phyloP scores from a whole-genome alignment of 2,888 invertebrate genomes.

The Dendrolimus pini region DNA sequence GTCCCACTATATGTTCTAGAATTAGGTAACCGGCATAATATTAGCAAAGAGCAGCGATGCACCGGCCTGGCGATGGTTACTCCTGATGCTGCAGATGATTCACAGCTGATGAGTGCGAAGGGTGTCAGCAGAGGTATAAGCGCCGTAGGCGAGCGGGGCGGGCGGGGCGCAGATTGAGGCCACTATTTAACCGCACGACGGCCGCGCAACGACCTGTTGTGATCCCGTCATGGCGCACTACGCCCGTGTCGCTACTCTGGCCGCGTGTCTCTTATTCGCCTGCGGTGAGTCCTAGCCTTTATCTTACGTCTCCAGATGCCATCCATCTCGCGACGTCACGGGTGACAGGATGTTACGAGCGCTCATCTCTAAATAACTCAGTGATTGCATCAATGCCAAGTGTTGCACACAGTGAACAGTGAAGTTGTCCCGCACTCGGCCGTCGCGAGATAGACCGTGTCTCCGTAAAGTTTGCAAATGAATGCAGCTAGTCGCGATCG shows the following conservation, averaged over 20 bases:
- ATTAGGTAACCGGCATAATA: background rate
- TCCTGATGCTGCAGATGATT: constrained; percentile 50
- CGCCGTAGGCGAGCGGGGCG: constrained; percentile 72
- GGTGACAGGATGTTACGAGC: constrained; percentile 48
- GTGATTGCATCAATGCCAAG: constrained; percentile 54
- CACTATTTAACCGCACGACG: constrained; percentile 73
- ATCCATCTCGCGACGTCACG: constrained; percentile 69
- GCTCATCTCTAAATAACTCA: constrained; percentile 42
- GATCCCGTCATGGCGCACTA: constrained; percentile 77
- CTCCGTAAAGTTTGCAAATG: constrained; percentile 45
- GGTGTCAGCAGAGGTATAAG: constrained; percentile 65
- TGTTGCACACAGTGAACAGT: constrained; percentile 66
- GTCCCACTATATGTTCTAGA: background rate
- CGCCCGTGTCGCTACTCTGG: constrained; percentile 75
- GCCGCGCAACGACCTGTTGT: constrained; percentile 76
- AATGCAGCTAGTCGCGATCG: constrained; percentile 51
- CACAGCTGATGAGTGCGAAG: constrained; percentile 66
- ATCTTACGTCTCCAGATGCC: constrained; percentile 62
- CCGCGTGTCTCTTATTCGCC: constrained; percentile 74
- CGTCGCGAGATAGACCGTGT: constrained; percentile 62
- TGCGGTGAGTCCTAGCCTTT: constrained; percentile 76
- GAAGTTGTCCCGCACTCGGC: constrained; percentile 49
- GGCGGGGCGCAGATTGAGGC: constrained; percentile 74
- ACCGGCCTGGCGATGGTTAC: constrained; percentile 11
- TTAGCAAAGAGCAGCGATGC: background rate